Percentiles rank a stretch among this genome's conserved stretches.
phyloP scores from a whole-genome alignment of 2,113 vertebrate genomes.

The Calidris pugnax region DNA sequence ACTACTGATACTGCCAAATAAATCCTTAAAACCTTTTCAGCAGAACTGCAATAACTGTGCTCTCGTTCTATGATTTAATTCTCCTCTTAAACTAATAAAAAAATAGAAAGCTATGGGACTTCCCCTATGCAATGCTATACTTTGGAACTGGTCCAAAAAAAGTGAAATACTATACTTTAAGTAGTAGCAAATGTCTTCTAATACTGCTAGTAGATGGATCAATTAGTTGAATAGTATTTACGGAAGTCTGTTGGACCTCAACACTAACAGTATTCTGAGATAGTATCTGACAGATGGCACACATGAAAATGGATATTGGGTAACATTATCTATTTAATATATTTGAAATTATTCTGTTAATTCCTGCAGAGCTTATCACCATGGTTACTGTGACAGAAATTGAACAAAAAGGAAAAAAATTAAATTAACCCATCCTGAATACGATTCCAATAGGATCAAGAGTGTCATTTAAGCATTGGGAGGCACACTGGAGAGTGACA shows the following conservation, averaged over 20 bases:
- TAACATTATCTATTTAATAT: background rate
- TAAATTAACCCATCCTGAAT: background rate
- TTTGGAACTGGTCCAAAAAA: slow-evolving; percentile 15
- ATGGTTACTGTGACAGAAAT: slow-evolving; percentile 24
- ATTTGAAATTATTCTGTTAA: slow-evolving; percentile 9
- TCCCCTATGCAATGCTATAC: background rate
- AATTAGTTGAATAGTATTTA: background rate
- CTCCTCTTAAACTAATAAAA: slow-evolving; percentile 7
- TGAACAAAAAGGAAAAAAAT: background rate
- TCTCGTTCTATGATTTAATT: background rate
- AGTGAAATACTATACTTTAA: slow-evolving; percentile 6
- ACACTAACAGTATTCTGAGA: background rate
- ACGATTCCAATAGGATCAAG: background rate
- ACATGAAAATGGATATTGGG: background rate
- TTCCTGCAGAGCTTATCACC: slow-evolving; percentile 15
- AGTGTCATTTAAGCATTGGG: background rate
- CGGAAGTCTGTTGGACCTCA: background rate
- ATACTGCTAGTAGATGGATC: background rate
- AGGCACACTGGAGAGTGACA: background rate
- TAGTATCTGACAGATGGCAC: background rate
- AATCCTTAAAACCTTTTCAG: background rate
- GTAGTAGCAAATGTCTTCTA: background rate
- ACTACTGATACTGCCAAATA: background rate
- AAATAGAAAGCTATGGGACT: slow-evolving; percentile 2
- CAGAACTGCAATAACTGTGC: background rate